Evolutionary conservation across 2,113 vertebrate species (phyloP).

Genomic region (Uria lomvia): DNA sequence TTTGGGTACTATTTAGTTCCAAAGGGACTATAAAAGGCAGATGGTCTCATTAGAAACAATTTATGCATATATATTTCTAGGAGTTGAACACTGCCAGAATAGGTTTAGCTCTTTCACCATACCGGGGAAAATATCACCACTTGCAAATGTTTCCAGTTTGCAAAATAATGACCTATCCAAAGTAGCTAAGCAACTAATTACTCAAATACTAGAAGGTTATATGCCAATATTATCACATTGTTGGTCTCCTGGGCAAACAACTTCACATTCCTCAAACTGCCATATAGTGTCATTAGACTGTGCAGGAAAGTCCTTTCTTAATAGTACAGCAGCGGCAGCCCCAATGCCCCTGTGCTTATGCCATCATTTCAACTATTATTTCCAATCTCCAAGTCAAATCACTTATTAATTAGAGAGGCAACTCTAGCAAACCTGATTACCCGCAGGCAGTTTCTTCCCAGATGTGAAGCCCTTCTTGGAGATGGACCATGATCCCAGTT

Average conservation of each 20-base stretch:
- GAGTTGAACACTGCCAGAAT: constrained; percentile 77
- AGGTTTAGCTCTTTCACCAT: constrained; percentile 78
- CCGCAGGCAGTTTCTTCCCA: constrained; percentile 69
- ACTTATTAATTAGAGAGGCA: constrained; percentile 81
- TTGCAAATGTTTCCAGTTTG: constrained; percentile 82
- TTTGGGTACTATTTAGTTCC: constrained; percentile 79
- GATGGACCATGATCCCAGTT: constrained; percentile 52
- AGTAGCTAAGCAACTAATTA: constrained; percentile 83
- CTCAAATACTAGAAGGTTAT: constrained; percentile 80
- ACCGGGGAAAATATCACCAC: constrained; percentile 77
- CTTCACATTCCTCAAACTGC: constrained; percentile 71
- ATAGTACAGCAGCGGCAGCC: constrained; percentile 22
- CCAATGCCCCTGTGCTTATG: constrained; percentile 62
- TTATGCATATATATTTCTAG: constrained; percentile 85
- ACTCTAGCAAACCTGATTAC: constrained; percentile 76
- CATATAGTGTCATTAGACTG: constrained; percentile 63
- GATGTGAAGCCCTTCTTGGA: constrained; percentile 68
- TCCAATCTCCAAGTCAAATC: constrained; percentile 81
- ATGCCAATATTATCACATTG: constrained; percentile 78
- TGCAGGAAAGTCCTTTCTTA: constrained; percentile 59
- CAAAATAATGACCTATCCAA: constrained; percentile 82
- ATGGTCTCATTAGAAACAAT: constrained; percentile 87
- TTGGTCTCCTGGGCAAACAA: constrained; percentile 70
- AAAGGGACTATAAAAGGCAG: constrained; percentile 84
- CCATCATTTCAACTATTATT: constrained; percentile 75